Percentiles rank a stretch among this genome's conserved stretches.
phyloP scores from a whole-genome alignment of 1,140 invertebrate genomes.

The Drosophila parabipectinata region DNA sequence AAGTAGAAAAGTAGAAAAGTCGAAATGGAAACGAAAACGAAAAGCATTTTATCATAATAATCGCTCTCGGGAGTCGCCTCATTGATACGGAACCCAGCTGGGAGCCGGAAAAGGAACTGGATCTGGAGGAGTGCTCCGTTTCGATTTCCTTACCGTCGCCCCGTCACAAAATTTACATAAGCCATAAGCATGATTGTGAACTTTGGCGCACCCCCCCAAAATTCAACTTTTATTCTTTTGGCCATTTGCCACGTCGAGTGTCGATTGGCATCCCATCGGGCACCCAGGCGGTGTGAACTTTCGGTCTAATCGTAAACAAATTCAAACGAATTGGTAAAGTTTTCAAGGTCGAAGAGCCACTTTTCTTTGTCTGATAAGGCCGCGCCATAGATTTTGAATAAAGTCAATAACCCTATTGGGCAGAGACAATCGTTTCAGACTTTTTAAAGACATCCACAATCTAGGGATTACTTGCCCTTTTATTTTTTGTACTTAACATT shows the following conservation, averaged over 20 bases:
- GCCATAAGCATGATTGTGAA: slow-evolving; percentile 69
- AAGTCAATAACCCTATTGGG: slow-evolving; percentile 35
- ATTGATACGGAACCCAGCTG: slow-evolving; percentile 49
- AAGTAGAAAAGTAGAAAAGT: slow-evolving; percentile 6
- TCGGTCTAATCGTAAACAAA: slow-evolving; percentile 72
- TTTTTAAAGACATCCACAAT: slow-evolving; percentile 11
- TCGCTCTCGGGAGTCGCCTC: slow-evolving; percentile 69
- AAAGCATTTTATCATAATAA: slow-evolving; percentile 82
- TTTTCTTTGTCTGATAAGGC: not conserved
- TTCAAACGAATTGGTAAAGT: slow-evolving; percentile 57
- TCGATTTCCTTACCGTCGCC: slow-evolving; percentile 24
- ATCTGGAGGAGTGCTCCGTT: slow-evolving; percentile 28
- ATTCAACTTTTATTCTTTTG: slow-evolving; percentile 44
- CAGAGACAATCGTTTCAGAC: slow-evolving; percentile 7
- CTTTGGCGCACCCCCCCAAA: slow-evolving; percentile 68
- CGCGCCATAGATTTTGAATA: not conserved
- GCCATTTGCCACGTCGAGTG: slow-evolving; percentile 55
- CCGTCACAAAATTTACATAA: slow-evolving; percentile 65
- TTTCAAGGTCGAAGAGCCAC: slow-evolving; percentile 46
- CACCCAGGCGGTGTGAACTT: slow-evolving; percentile 58
- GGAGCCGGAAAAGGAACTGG: slow-evolving; percentile 48
- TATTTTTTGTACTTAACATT: slow-evolving; percentile 46
- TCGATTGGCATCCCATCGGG: slow-evolving; percentile 68
- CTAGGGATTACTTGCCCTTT: slow-evolving; percentile 27
- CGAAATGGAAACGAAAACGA: slow-evolving; percentile 27